These are phyloP conservation scores for Mayetiola destructor DNA, from an alignment of 2,888 invertebrate genomes.

Conservation along the genomic window DNA sequence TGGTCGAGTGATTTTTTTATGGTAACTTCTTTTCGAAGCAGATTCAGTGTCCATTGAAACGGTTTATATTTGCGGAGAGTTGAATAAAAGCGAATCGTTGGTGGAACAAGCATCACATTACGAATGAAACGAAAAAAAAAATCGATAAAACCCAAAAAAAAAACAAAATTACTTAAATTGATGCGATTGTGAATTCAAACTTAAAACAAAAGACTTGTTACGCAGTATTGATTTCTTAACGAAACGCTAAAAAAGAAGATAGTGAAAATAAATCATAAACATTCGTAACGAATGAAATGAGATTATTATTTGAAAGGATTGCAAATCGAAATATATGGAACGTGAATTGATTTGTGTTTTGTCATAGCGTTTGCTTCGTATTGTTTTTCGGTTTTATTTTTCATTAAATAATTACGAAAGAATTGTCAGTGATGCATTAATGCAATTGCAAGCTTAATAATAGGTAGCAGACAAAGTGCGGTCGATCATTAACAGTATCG, in stretches of 20 bases:
- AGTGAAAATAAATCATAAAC: background rate
- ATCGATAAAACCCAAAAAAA: background rate
- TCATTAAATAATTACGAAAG: background rate
- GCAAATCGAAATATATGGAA: background rate
- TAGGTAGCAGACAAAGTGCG: background rate
- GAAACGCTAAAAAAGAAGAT: background rate
- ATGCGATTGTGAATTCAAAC: background rate
- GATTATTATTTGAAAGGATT: background rate
- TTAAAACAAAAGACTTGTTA: slow-evolving; percentile 7
- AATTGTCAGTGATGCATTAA: background rate
- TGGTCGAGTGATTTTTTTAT: no score
- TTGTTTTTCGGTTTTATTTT: no score
- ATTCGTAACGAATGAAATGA: background rate
- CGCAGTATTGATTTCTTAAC: background rate
- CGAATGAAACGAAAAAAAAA: background rate
- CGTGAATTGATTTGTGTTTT: background rate
- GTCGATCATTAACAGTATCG: no score
- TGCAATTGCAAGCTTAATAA: background rate
- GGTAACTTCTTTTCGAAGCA: no score
- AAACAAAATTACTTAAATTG: background rate
- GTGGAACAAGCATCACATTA: background rate
- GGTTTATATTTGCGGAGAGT: no score
- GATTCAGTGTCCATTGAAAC: no score
- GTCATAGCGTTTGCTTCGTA: no score
- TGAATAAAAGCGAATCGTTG: no score